Evolutionary conservation across 2,888 invertebrate species (phyloP).

Genomic region (Aphodius granarius): DNA sequence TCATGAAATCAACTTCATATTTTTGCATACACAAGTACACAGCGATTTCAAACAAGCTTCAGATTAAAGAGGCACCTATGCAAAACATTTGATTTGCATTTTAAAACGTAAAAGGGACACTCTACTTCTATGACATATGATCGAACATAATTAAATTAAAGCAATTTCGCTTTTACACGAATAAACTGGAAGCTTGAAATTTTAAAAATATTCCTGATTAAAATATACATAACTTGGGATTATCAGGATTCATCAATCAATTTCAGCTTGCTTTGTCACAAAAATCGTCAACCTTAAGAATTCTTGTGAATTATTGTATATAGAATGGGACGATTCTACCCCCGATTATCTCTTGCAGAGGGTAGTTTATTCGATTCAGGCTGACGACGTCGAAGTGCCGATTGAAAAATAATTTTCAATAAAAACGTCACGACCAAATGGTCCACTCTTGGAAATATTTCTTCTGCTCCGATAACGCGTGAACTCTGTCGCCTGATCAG

Average conservation of each 20-base stretch:
- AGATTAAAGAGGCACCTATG: not conserved
- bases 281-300: no score
- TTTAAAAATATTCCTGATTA: not conserved
- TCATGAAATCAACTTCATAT: not conserved
- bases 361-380: not conserved
- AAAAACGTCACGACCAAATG: conserved; percentile 49
- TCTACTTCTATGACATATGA: not conserved
- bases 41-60: not conserved
- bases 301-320: not conserved
- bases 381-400: conserved; percentile 23
- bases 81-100: not conserved
- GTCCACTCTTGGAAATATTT: conserved; percentile 44
- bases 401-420: conserved; percentile 49
- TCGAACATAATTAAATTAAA: not conserved
- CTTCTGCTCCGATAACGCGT: conserved; percentile 26
- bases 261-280: no score
- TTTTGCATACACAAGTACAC: not conserved
- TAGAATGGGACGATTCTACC: not conserved
- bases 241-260: no score
- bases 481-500: conserved; percentile 1
- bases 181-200: not conserved
- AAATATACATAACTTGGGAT: no score
- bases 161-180: not conserved
- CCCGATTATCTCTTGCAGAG: not conserved
- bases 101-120: not conserved